Evolutionary conservation across 2,797 vertebrate species (phyloP), one percentile per base, ranked within the genome.

Genomic region (Avahi laniger): DNA sequence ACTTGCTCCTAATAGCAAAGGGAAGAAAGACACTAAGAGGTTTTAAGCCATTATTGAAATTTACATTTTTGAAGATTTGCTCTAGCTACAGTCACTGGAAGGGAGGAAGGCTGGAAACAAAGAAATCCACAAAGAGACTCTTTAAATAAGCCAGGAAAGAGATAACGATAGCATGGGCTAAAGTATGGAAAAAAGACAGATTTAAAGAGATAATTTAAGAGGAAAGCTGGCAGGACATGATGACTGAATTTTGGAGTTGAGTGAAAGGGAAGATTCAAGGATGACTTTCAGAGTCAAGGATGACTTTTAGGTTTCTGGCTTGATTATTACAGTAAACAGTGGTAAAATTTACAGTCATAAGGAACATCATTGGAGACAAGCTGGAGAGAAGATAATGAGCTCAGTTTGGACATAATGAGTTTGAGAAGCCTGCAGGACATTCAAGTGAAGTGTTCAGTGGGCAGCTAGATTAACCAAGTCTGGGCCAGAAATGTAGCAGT

Each of bases 131-230:
- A 73, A 72, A 89, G 17, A 73, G 52, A 38, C 67, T 52, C 24
- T 79, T 69, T 67, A 33, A 86, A 52, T 70, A 93, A 93, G 46
- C 4, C 69, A 86, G 28, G 54, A 26, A 86, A 92, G 87, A 96
- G 75, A 72, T 73, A 75, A 91, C 5, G n/a, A 54, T 43, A 48
- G 35, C 8, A 0, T 41, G 33, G 38, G 48, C 54, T 48, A 69
- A 73, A 79, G 11, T 7, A 69, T 11, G 24, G 57, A 69, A 83
- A 95, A 50, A 92, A 79, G 89, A 85, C 0, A 89, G 59, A 61
- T 28, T 83, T 30, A 63, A 69, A 90, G 46, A 92, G 69, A 46
- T 57, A 75, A 79, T 33, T 73, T 63, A 43, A 38, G n/a, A 78
- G 26, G 43, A 90, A 89, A 7, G n/a, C 33, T 33, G 18, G 86